These are phyloP conservation scores for Tridacna crocea DNA, from an alignment of 2,888 invertebrate species.

Conservation along the genomic window DNA sequence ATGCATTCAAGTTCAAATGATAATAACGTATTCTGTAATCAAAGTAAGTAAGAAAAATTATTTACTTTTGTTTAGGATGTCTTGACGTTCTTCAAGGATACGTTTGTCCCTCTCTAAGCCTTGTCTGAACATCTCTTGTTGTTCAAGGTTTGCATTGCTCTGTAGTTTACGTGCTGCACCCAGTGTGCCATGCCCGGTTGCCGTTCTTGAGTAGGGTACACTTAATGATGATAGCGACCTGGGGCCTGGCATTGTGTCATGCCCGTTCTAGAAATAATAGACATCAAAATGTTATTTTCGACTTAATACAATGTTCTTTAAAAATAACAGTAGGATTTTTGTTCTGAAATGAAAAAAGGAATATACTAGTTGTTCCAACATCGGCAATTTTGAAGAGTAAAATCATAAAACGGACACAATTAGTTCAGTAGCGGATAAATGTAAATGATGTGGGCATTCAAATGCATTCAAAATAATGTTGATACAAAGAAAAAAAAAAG, in stretches of 20 bases:
- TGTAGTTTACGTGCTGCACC: constrained; percentile 35
- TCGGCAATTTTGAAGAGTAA: no score
- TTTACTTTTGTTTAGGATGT: constrained; percentile 24
- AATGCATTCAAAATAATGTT: no score
- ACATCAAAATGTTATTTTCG: neutral
- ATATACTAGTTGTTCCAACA: no score
- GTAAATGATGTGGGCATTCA: no score
- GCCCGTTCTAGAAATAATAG: neutral
- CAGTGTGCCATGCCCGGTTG: constrained; percentile 12
- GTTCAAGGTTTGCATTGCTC: constrained; percentile 42
- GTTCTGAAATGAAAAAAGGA: no score
- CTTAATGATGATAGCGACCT: neutral
- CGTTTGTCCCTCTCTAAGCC: constrained; percentile 63
- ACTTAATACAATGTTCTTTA: no score
- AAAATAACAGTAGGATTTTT: no score
- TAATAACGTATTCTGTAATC: no score
- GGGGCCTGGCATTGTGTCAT: neutral
- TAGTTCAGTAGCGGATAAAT: no score
- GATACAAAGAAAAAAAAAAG: no score
- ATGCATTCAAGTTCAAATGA: no score
- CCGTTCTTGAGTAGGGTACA: constrained; percentile 13
- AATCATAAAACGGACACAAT: no score
- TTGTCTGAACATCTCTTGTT: constrained; percentile 60
- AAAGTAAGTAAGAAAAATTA: neutral
- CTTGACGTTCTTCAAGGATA: constrained; percentile 49